Evolutionary conservation across 2,888 invertebrate genomes (phyloP).

Genomic region (Pedicia rivosa): DNA sequence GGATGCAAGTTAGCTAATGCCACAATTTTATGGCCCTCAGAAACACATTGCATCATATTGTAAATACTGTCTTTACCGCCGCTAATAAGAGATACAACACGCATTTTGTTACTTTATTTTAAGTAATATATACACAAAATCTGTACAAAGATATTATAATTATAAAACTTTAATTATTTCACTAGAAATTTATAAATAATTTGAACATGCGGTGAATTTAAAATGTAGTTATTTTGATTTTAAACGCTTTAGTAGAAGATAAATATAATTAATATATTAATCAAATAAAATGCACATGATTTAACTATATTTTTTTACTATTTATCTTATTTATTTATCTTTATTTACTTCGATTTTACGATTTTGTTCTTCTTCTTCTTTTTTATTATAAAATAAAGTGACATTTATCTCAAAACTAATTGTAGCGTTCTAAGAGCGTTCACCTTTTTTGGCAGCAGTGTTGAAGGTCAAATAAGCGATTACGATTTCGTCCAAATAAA

Average conservation of each 20-base stretch:
- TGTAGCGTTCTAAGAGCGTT: too few species aligned
- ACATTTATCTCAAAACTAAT: too few species aligned
- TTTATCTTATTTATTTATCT: not conserved
- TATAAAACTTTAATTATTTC: too few species aligned
- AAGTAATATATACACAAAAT: too few species aligned
- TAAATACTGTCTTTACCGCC: slow-evolving; percentile 99
- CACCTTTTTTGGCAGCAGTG: too few species aligned
- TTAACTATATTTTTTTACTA: not conserved
- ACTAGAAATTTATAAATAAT: too few species aligned
- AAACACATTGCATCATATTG: slow-evolving; percentile 96
- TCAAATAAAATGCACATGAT: not conserved
- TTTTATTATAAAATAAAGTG: not conserved
- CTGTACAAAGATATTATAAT: too few species aligned
- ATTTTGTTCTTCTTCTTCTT: not conserved
- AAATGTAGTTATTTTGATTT: too few species aligned
- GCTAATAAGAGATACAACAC: slow-evolving; percentile 78
- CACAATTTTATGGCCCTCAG: slow-evolving; percentile 84
- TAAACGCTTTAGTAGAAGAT: too few species aligned
- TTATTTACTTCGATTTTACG: not conserved
- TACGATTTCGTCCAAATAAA: too few species aligned
- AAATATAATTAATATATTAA: not conserved
- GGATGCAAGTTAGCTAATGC: slow-evolving; percentile 93
- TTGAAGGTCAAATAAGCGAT: too few species aligned
- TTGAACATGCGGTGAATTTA: too few species aligned
- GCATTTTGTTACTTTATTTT: slow-evolving; percentile 40